Base-by-base conservation (phyloP, 2,888 invertebrate genomes). In the Lasioglossum malachurum region DNA sequence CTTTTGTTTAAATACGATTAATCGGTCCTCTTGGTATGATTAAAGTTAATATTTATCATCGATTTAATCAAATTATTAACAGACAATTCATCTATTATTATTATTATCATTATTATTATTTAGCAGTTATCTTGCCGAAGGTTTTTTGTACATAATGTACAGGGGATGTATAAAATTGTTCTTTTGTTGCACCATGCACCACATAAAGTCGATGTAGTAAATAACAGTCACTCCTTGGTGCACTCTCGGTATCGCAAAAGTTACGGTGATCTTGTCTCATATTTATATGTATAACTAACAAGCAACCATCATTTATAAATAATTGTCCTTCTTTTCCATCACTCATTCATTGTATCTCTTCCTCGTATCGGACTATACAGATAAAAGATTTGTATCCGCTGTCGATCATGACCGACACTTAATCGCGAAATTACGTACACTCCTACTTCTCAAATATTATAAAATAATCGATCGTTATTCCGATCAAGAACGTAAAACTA, bases 61-160 rank as follows among this genome's bases (percentile, higher is more conserved):
- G 35, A 79, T 27, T 72, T 75, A 49, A 19, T 78, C 23, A n/a
- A 81, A 79, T 79, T 53, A 71, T 75, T 60, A 44, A 71, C 75
- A 78, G 75, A 49, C 76, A 76, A 78, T 64, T 44, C 44, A 78
- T 75, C 27, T 78, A 60, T 75, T 16, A 67, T 12, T 57, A 49
- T 75, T 23, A 64, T 31, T 16, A 64, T 23, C 8, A 53, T 53
- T 53, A 53, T 31, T 64, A 31, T 80, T 44, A 77, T 31, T 78
- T 77, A 82, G 69, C 67, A 78, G 44, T 88, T 83, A 78, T 75
- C 35, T 85, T 81, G 53, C 78, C 83, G 57, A 81, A 82, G 74
- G 74, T 83, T 80, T 41, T 88, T 88, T 88, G 88, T 88, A 88
- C 88, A 88, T 44, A 88, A 88, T 88, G 88, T 83, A 87, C 87